phyloP scores from a whole-genome alignment of 2,113 vertebrate genomes.

The Antigone vipio region DNA sequence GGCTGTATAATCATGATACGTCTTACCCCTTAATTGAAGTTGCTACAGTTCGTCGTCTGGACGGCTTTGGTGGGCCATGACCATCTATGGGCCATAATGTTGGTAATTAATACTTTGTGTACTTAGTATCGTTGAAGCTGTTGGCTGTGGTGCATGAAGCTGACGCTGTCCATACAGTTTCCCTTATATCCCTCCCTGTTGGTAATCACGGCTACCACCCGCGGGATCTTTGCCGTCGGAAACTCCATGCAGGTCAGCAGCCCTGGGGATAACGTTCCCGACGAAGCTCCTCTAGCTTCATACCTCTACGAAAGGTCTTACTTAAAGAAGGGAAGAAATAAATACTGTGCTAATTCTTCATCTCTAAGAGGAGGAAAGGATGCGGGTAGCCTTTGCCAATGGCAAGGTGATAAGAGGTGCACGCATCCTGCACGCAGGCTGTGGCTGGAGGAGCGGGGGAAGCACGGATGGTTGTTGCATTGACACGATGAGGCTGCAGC shows the following conservation, averaged over 20 bases:
- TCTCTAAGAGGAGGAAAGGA: not conserved
- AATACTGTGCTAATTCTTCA: not conserved
- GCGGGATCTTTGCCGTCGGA: fast-evolving
- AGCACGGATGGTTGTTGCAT: fast-evolving
- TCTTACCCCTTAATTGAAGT: not conserved
- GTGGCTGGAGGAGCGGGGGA: fast-evolving
- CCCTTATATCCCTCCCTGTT: not conserved
- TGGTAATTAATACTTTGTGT: constrained; percentile 23
- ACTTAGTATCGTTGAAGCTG: not conserved
- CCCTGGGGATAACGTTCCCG: not conserved
- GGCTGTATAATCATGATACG: not conserved
- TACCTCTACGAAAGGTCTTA: not conserved
- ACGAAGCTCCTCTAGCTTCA: not conserved
- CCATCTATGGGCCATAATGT: not conserved
- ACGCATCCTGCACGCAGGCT: fast-evolving
- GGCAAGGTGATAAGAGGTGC: not conserved
- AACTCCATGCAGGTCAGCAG: not conserved
- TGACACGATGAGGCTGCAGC: not conserved
- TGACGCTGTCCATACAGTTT: not conserved
- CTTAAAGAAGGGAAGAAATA: not conserved
- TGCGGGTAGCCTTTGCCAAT: not conserved
- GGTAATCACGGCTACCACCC: not conserved
- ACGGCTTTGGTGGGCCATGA: not conserved
- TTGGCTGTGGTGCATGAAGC: not conserved
- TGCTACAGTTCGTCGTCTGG: not conserved